Conservation (phyloP, 2,113 vertebrate species). For the Calyptomena viridis region DNA sequence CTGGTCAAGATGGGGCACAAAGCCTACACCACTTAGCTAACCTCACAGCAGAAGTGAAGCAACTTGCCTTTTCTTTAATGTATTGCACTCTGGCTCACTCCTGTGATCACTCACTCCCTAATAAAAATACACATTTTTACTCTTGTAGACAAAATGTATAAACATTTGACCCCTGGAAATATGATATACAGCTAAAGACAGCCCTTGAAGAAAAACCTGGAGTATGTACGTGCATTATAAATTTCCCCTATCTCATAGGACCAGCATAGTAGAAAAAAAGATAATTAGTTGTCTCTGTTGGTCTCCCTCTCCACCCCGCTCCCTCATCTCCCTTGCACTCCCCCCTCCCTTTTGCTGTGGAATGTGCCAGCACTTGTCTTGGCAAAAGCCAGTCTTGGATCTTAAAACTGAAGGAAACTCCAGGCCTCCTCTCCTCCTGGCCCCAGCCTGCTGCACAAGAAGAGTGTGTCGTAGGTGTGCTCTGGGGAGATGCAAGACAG, state of each 20-base stretch:
- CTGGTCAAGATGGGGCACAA: not conserved
- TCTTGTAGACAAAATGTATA: slow-evolving; percentile 15
- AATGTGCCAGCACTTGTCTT: slow-evolving; percentile 54
- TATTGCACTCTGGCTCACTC: not conserved
- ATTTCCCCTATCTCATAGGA: slow-evolving; percentile 17
- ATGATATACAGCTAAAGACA: slow-evolving; percentile 18
- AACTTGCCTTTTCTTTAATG: not conserved
- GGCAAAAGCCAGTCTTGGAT: slow-evolving; percentile 18
- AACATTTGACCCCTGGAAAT: slow-evolving; percentile 41
- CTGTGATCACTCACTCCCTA: not conserved
- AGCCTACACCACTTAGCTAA: not conserved
- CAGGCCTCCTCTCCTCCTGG: not conserved
- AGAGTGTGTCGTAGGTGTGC: not conserved
- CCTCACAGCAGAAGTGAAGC: not conserved
- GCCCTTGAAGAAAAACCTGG: not conserved
- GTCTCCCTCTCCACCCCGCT: not conserved
- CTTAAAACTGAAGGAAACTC: not conserved
- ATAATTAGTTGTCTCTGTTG: not conserved
- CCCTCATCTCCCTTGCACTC: not conserved
- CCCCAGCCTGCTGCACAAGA: not conserved
- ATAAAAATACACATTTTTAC: slow-evolving; percentile 17
- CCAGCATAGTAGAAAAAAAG: not conserved
- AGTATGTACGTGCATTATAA: not conserved
- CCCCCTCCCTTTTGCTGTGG: not conserved
- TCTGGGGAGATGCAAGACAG: not conserved